These are phyloP conservation scores for Cataglyphis cursor DNA, from an alignment of 2,888 invertebrate species.

Conservation along the genomic window DNA sequence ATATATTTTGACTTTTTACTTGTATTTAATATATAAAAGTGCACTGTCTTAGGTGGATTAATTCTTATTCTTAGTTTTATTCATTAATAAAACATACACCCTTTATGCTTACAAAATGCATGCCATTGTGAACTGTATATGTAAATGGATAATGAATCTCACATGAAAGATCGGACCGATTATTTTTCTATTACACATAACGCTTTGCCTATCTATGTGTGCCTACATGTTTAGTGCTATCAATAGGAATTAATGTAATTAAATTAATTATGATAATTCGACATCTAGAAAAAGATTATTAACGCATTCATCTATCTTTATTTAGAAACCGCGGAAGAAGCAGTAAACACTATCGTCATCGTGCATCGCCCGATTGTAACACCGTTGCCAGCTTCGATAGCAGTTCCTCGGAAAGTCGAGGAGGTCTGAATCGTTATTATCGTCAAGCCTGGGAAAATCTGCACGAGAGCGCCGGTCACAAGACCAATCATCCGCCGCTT, in stretches of 20 bases:
- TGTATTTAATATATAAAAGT: slow-evolving; percentile 7
- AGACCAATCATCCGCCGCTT: slow-evolving; percentile 89
- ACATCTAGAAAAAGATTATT: neutral
- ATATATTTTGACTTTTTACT: neutral
- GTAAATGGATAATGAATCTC: neutral
- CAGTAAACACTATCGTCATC: slow-evolving; percentile 95
- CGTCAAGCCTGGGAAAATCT: slow-evolving; percentile 97
- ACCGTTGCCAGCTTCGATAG: slow-evolving; percentile 96
- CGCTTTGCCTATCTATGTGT: slow-evolving; percentile 20
- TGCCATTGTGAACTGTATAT: neutral
- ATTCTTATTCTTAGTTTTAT: neutral
- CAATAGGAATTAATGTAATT: slow-evolving; percentile 3
- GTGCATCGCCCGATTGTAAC: slow-evolving; percentile 96
- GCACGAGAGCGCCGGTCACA: slow-evolving; percentile 92
- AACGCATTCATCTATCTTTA: slow-evolving; percentile 38
- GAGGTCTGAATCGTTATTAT: slow-evolving; percentile 95
- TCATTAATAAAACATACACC: neutral
- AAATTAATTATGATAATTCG: neutral
- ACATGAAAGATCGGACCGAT: neutral
- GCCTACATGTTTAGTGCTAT: slow-evolving; percentile 1
- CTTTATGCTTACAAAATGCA: neutral
- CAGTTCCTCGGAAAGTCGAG: slow-evolving; percentile 94
- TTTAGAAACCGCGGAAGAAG: slow-evolving; percentile 90
- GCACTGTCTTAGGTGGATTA: neutral
- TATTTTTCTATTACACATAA: slow-evolving; percentile 22